Percentiles rank a stretch among this genome's conserved stretches.
These are phyloP conservation scores for Helleia helle DNA, from an alignment of 2,888 invertebrate genomes.

Conservation along the genomic window DNA sequence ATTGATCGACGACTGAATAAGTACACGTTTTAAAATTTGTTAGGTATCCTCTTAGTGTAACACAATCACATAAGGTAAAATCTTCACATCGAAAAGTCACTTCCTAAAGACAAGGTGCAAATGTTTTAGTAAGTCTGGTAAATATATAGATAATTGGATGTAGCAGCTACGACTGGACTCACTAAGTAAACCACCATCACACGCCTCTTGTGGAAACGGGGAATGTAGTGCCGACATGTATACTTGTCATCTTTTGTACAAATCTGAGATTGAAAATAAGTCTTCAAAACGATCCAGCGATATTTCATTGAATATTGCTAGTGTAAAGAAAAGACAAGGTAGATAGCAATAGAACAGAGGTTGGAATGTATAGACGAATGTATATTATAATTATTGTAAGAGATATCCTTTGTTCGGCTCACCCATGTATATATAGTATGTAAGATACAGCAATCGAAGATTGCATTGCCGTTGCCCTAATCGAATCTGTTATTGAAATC, in stretches of 20 bases:
- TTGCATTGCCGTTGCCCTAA: constrained; percentile 22
- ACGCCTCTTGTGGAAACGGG: no score
- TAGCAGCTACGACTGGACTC: background rate
- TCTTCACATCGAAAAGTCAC: no score
- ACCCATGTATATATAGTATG: constrained; percentile 54
- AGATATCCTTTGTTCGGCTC: constrained; percentile 39
- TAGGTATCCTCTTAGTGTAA: no score
- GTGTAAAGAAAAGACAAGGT: constrained; percentile 10
- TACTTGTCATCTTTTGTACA: no score
- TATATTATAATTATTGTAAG: constrained; percentile 40
- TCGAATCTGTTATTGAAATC: constrained; percentile 5
- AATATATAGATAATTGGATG: no score
- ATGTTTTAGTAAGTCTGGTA: background rate
- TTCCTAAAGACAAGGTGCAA: constrained; percentile 6
- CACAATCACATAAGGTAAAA: no score
- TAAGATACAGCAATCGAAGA: constrained; percentile 47
- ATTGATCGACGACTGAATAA: no score
- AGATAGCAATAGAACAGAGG: constrained; percentile 32
- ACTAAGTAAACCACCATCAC: background rate
- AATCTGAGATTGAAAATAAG: no score
- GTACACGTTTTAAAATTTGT: no score
- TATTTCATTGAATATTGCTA: background rate
- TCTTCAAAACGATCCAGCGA: no score
- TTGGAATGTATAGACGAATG: constrained; percentile 43
- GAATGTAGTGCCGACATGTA: no score